Conservation (phyloP, 2,888 invertebrate genomes). For the Amorpha juglandis region DNA sequence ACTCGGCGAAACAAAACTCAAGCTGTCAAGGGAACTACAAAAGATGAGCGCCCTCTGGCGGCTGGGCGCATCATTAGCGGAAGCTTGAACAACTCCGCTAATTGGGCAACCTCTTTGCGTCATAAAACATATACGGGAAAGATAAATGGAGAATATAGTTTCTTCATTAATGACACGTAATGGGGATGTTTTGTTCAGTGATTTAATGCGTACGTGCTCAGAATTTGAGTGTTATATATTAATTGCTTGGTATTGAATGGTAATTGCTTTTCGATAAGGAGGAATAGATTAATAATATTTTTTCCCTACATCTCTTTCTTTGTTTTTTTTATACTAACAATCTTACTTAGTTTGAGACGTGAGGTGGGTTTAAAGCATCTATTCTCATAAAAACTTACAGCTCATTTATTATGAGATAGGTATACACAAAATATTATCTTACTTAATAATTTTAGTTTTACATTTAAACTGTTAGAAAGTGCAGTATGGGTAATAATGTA, state of each 20-base stretch:
- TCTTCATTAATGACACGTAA: constrained; percentile 14
- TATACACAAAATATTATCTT: too few species aligned
- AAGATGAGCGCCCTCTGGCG: constrained; percentile 47
- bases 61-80: constrained; percentile 51
- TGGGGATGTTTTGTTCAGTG: neutral
- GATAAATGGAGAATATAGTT: constrained; percentile 11
- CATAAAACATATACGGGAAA: neutral
- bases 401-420: too few species aligned
- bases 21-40: constrained; percentile 37
- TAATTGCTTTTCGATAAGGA: neutral
- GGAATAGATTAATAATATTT: neutral
- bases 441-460: too few species aligned
- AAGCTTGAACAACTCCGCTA: constrained; percentile 46
- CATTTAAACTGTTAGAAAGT: too few species aligned
- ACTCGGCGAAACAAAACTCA: constrained; percentile 34
- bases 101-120: constrained; percentile 44
- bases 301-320: too few species aligned
- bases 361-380: too few species aligned
- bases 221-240: neutral
- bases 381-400: too few species aligned
- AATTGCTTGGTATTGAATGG: neutral
- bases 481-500: too few species aligned
- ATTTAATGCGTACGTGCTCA: neutral
- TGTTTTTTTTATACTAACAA: too few species aligned
- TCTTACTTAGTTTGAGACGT: too few species aligned